A percentile compares a stretch with the other conserved stretches of the same genome.
Evolutionary conservation across 2,113 vertebrate genomes (phyloP).

Genomic region (Prionailurus bengalensis): DNA sequence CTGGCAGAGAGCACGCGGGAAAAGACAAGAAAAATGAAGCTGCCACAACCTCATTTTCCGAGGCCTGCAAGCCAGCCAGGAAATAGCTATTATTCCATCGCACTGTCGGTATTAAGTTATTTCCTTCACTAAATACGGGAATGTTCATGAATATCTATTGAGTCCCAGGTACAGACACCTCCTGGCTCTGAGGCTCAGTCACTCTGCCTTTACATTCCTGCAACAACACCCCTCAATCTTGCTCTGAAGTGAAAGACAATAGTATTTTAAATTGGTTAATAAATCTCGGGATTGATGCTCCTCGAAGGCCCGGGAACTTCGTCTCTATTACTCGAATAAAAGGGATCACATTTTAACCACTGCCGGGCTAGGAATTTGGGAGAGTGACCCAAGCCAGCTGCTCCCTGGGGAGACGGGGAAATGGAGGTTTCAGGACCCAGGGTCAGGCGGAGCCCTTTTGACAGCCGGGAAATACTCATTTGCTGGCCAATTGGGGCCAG

Average conservation of each 20-base stretch:
- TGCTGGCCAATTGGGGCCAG: neutral
- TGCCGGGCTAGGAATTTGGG: slow-evolving; percentile 83
- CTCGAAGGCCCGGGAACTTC: slow-evolving; percentile 92
- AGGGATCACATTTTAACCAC: slow-evolving; percentile 89
- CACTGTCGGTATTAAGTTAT: slow-evolving; percentile 99
- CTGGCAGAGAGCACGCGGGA: slow-evolving; percentile 89
- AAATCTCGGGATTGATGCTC: slow-evolving; percentile 96
- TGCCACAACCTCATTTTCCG: slow-evolving; percentile 98
- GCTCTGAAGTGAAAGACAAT: slow-evolving; percentile 99
- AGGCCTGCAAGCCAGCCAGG: slow-evolving; percentile 99
- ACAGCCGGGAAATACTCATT: fast-evolving
- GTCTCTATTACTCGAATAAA: slow-evolving; percentile 93
- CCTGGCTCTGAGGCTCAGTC: slow-evolving; percentile 92
- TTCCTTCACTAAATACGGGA: slow-evolving; percentile 99
- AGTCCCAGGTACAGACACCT: slow-evolving; percentile 96
- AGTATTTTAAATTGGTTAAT: slow-evolving; percentile 99
- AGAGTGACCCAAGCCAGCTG: neutral
- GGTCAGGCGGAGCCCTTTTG: fast-evolving
- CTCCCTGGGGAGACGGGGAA: neutral
- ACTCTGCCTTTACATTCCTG: slow-evolving; percentile 96
- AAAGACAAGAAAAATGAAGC: slow-evolving; percentile 99
- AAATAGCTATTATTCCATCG: slow-evolving; percentile 99
- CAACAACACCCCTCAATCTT: slow-evolving; percentile 94
- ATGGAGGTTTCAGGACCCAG: fast-evolving
- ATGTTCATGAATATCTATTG: slow-evolving; percentile 99